Conservation (phyloP, 2,113 vertebrate genomes). For the Heptranchias perlo region DNA sequence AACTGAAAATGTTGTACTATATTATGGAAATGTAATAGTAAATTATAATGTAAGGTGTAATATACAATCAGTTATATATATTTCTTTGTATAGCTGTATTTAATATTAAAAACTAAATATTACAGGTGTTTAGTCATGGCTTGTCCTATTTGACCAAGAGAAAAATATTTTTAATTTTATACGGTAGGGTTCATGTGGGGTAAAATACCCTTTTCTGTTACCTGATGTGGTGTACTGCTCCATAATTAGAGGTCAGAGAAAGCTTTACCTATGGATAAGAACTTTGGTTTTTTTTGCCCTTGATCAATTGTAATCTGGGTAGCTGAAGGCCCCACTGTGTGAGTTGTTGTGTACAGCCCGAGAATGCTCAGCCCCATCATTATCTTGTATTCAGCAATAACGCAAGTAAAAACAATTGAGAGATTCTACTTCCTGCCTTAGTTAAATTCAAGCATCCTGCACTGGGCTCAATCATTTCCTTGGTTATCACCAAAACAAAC, state of each 20-base stretch:
- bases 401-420: background rate
- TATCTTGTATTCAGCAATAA: background rate
- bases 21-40: background rate
- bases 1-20: background rate
- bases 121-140: background rate
- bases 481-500: too few relatives aligned
- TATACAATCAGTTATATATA: background rate
- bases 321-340: background rate
- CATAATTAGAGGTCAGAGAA: background rate
- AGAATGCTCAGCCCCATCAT: background rate
- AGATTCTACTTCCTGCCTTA: background rate
- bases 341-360: background rate
- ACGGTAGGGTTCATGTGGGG: background rate
- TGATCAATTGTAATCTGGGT: background rate
- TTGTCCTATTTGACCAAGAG: background rate
- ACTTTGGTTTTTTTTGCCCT: background rate
- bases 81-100: background rate
- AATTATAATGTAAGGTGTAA: background rate
- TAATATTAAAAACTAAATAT: background rate
- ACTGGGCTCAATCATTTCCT: background rate
- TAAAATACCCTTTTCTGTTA: background rate
- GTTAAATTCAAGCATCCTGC: background rate
- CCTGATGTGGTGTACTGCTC: background rate
- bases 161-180: background rate
- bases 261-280: background rate